Conservation (phyloP, 2,113 vertebrate genomes). For the Phycodurus eques region DNA sequence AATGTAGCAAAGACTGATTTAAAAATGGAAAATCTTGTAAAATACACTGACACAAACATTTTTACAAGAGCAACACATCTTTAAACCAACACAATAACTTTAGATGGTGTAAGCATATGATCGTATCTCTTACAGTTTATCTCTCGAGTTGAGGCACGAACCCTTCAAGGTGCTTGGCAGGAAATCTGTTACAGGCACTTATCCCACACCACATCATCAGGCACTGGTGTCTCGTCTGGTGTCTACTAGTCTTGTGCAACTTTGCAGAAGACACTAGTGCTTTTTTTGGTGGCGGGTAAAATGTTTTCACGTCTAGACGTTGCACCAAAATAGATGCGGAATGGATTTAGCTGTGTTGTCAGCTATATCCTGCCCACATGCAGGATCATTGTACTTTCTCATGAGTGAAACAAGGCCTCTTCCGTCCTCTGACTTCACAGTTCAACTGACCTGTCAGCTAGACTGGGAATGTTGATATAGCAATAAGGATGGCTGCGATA, state of each 20-base stretch:
- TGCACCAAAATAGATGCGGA: slow-evolving; percentile 57
- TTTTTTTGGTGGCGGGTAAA: slow-evolving; percentile 55
- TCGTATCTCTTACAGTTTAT: slow-evolving; percentile 50
- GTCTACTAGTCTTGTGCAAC: slow-evolving; percentile 20
- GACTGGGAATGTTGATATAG: slow-evolving; percentile 19
- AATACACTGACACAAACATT: slow-evolving; percentile 69
- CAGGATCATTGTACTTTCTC: slow-evolving; percentile 50
- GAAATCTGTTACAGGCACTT: slow-evolving; percentile 32
- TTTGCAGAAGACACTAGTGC: slow-evolving; percentile 44
- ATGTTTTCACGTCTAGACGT: slow-evolving; percentile 67
- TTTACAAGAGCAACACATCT: slow-evolving; percentile 58
- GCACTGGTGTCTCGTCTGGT: background rate
- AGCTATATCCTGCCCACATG: slow-evolving; percentile 24
- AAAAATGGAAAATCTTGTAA: slow-evolving; percentile 69
- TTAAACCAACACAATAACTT: slow-evolving; percentile 51
- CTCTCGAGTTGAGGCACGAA: slow-evolving; percentile 21
- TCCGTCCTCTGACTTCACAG: slow-evolving; percentile 21
- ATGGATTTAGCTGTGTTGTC: slow-evolving; percentile 52
- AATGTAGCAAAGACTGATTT: slow-evolving; percentile 64
- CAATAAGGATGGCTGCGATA: slow-evolving; percentile 24
- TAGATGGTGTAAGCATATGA: slow-evolving; percentile 51
- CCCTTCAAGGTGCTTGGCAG: slow-evolving; percentile 53
- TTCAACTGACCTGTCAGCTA: slow-evolving; percentile 31
- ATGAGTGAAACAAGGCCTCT: slow-evolving; percentile 33
- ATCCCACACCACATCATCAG: slow-evolving; percentile 13